Conservation (phyloP, 2,113 vertebrate genomes). For the Tetraodon nigroviridis region DNA sequence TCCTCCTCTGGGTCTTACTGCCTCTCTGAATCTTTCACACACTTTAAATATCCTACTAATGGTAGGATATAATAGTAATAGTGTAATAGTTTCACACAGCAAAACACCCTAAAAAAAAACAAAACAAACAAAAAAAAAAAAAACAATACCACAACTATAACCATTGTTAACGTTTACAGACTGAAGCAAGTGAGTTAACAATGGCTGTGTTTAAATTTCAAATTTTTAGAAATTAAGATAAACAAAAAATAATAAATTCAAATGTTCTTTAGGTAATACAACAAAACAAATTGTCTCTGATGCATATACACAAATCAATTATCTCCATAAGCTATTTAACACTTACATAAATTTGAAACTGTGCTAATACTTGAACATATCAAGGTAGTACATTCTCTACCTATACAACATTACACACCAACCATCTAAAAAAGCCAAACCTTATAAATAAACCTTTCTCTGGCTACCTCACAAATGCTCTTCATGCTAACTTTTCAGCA, state of each 20-base stretch:
- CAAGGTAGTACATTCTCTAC: constrained; percentile 1
- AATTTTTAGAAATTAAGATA: no score
- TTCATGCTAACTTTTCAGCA: background rate
- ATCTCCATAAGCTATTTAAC: background rate
- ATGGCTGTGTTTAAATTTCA: no score
- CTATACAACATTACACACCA: background rate
- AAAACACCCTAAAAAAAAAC: background rate
- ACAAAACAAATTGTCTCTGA: background rate
- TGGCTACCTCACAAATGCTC: constrained; percentile 18
- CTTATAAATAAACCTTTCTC: constrained; percentile 17
- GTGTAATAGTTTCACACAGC: background rate
- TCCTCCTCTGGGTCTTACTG: constrained; percentile 68
- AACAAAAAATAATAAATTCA: background rate
- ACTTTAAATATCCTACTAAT: constrained; percentile 23
- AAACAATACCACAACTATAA: background rate
- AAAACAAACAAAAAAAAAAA: no score
- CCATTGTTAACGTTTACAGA: no score
- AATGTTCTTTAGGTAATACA: background rate
- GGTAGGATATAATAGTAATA: no score
- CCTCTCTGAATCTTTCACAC: constrained; percentile 33
- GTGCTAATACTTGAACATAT: constrained; percentile 1
- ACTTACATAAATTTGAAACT: constrained; percentile 3
- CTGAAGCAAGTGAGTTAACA: no score
- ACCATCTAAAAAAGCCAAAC: constrained; percentile 7
- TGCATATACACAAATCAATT: constrained; percentile 4